Base-by-base conservation (phyloP, 2,113 vertebrate species). In the Panthera leo region DNA sequence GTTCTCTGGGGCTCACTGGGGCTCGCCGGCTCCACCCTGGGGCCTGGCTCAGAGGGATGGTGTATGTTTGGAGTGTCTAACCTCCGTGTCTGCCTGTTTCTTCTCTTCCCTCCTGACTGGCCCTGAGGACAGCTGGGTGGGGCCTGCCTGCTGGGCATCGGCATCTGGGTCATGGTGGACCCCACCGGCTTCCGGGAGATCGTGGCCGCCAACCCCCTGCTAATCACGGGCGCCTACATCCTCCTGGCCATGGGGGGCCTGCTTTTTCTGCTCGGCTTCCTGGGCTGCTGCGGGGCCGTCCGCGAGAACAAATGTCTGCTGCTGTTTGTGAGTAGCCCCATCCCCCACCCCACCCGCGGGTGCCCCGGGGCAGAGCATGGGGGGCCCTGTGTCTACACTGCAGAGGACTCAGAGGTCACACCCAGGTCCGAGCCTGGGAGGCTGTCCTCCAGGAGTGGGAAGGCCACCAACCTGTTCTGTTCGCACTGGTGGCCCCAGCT, bases 241-340 rank as follows among this genome's bases (percentile, higher is more conserved):
- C 98, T 99, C 98, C 98, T 99, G 99, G 99, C 99, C 34, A 99
- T 99, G 99, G 99, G 99, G 11, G 98, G 98, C 8, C 98, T 99
- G 99, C 99, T 99, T 10, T 99, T 99, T 75, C 99, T 99, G 96
- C 99, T 99, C 13, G 99, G 99, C 67, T 99, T 99, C 98, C 99
- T 99, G 14, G 99, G 99, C 98, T 99, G 99, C 99, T 99, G 99
- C 0, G 99, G 99, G 14, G 99, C 99, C 87, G 99, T 99, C 98
- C 98, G 99, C 0, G 99, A 99, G 98, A 99, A 99, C 98, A 99
- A 99, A 97, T 99, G 99, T 96, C 99, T 99, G 53, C 99, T 99
- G 95, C 98, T 99, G 3, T 99, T 99, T 76, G 99, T 99, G 99
- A 99, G 99, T 99, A 98, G 7, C 58, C 8, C 58, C 9, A 0